phyloP scores from a whole-genome alignment of 2,113 vertebrate genomes.

The Calyptommatus sinebrachiatus region DNA sequence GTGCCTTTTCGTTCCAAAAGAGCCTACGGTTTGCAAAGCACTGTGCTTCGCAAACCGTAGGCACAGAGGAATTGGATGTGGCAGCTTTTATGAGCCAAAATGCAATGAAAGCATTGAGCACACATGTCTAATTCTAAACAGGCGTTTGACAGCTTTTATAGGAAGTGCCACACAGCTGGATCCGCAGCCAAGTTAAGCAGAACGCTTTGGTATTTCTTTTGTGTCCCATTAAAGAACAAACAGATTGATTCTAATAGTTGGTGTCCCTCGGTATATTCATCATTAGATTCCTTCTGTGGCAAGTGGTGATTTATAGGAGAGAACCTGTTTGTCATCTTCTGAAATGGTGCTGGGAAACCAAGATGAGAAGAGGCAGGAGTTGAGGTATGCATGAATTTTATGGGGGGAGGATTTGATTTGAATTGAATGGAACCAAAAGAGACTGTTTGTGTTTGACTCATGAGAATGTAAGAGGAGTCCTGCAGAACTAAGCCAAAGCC shows the following conservation, averaged over 20 bases:
- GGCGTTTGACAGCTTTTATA: constrained; percentile 19
- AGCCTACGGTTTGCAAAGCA: neutral
- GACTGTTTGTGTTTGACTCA: too few relatives aligned
- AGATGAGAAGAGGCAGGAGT: neutral
- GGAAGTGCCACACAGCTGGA: constrained; percentile 5
- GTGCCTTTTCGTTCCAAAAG: constrained; percentile 18
- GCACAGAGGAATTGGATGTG: constrained; percentile 3
- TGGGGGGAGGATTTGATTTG: too few relatives aligned
- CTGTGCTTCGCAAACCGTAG: neutral
- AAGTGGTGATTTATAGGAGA: neutral
- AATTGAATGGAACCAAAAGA: too few relatives aligned
- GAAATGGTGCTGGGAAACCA: neutral
- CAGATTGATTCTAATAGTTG: neutral
- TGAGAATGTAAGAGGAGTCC: too few relatives aligned
- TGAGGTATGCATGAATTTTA: neutral
- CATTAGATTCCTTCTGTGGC: neutral
- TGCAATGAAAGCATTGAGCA: neutral
- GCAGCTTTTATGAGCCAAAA: constrained; percentile 16
- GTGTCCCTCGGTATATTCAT: neutral
- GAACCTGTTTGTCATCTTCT: neutral
- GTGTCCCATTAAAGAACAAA: neutral
- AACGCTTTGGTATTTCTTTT: neutral
- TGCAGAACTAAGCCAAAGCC: too few relatives aligned
- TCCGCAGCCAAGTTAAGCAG: neutral
- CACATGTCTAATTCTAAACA: constrained; percentile 14